Base-by-base conservation (phyloP, 2,888 invertebrate species). In the Pachymerium ferrugineum region DNA sequence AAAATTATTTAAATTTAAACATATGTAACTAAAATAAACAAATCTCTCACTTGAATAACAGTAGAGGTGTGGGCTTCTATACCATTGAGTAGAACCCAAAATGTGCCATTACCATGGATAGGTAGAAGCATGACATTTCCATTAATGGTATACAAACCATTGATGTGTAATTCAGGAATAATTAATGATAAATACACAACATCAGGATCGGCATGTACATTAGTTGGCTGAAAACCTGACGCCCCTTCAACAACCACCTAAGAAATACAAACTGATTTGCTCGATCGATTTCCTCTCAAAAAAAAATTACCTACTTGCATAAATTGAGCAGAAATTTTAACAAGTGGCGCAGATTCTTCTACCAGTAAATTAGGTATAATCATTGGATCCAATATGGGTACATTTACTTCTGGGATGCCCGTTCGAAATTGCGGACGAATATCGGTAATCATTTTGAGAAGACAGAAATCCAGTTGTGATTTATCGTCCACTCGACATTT, bases 231-330 rank as follows among this genome's bases (percentile, higher is more conserved):
- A 25, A 73, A 73, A n/a, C 67, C 68, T 6, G 73, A 73, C 12
- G 73, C 73, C 33, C 73, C 73, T 68, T 42, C 67, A 22, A 73
- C 73, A 19, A 73, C 25, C 14, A 73, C 73, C 73, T 73, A 22
- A 31, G 31, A 6, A 22, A 5, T 16, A 54, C 62, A 54, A n/a
- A 16, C 8, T 54, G 10, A 54, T n/a, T 54, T n/a, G 16, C 62
- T n/a, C 12, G 10, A 35, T 35, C 38, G 12, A 35, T 12, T 12
- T 35, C 12, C 12, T 12, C 10, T 0, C 28, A 28, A 0, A n/a
- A 1, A 14, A 28, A 3, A 70, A 33, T 8, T 22, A 6, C 28
- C 3, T 54, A 73, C 73, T 28, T 73, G 73, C 22, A 68, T 31
- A 68, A 73, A 73, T 14, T 67, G 29, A 31, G 73, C 73, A 14